These are phyloP conservation scores for Athalia rosae DNA, from an alignment of 2,888 invertebrate genomes.

Conservation along the genomic window DNA sequence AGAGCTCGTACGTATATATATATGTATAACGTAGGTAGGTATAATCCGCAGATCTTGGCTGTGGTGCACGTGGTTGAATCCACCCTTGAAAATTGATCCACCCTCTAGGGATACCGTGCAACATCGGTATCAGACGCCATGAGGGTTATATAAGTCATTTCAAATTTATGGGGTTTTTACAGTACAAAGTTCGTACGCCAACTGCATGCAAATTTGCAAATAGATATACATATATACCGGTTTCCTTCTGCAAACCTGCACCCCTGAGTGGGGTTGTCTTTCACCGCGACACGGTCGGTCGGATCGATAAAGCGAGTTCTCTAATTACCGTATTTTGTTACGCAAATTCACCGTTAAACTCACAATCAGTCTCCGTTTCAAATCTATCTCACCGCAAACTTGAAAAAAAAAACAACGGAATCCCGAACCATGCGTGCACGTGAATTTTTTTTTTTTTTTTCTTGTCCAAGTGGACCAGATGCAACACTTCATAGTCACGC, in stretches of 20 bases:
- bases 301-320: conserved; percentile 43
- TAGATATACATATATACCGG: conserved; percentile 40
- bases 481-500: neutral
- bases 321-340: conserved; percentile 34
- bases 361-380: neutral
- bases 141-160: conserved; percentile 38
- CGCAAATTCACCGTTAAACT: conserved; percentile 20
- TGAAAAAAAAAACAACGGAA: neutral
- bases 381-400: neutral
- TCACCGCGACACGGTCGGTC: conserved; percentile 24
- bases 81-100: conserved; percentile 42
- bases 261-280: conserved; percentile 24
- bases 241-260: conserved; percentile 23
- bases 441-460: neutral
- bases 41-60: no score
- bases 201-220: conserved; percentile 41
- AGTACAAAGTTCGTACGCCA: conserved; percentile 36
- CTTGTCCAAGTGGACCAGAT: neutral
- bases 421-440: conserved; percentile 12
- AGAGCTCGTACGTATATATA: no score
- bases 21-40: no score
- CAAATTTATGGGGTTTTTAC: conserved; percentile 36
- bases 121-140: conserved; percentile 31
- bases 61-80: conserved; percentile 24
- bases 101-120: conserved; percentile 37